Base-by-base conservation (phyloP, 2,888 invertebrate genomes). In the Tipula unca region DNA sequence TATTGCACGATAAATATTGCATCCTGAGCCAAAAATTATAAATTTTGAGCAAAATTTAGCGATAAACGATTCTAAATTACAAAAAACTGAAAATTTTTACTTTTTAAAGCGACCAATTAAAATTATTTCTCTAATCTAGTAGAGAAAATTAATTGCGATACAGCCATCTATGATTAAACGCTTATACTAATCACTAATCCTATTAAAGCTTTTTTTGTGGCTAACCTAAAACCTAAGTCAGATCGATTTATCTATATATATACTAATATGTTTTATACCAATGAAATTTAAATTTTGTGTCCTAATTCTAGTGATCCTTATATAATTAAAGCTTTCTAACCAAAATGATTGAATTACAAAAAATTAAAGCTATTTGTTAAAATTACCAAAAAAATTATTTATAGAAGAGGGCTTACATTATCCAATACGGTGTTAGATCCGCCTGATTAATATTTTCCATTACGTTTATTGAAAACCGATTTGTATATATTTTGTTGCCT, bases 101-200 rank as follows among this genome's bases (percentile, higher is more conserved):
- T 54, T 69, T 48, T 2, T n/a, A 0, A 6, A 48, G n/a, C 10
- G 69, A 69, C 25, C 69, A 69, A 69, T 69, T 69, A 69, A 69
- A 69, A 69, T 10, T 69, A 69, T n/a, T 69, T 69, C 69, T 69
- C 69, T 69, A 69, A 3, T 13, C 13, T 13, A 69, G 25, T 69
- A 69, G 69, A 69, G 10, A 69, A 69, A 20, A 69, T 25, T 69
- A 69, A 69, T 25, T 69, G 1, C 69, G 25, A 83, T 83, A 83
- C 83, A 83, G 83, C 83, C 83, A 83, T 83, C 83, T 83, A 35
- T 83, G 83, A 32, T 32, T 83, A 35, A 83, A 83, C n/a, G 32
- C 17, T 17, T 17, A 32, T 32, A 83, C 83, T 83, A 83, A 32
- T 25, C 2, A 29, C n/a, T 83, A 83, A 83, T 83, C 83, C 83